Base-by-base conservation (phyloP, 30 jellyfish, hydroid and myxozoan genomes). In the Aurelia sp. region DNA sequence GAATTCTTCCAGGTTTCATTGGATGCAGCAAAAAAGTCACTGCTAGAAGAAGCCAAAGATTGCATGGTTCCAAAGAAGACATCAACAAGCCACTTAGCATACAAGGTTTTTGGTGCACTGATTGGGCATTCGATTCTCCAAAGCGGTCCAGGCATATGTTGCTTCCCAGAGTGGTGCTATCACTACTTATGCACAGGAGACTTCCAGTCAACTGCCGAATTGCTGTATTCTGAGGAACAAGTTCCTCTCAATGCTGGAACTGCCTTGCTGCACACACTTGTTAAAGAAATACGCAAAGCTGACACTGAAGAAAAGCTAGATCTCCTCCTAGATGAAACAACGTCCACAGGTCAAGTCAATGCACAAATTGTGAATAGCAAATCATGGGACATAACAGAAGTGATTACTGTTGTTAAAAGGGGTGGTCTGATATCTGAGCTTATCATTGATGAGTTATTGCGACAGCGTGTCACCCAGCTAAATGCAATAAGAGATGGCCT, bases 311-410 rank as follows among this genome's bases (percentile, higher is more conserved):
- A 48, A 16, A 50, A 73, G 58, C 71, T 52, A 11, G 84, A 73
- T 44, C 11, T 15, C 47, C 84, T 73, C 6, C 20, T 51, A 13
- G 84, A 73, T 15, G 84, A 73, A 57, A 73, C 52, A 11, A 51
- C 84, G 51, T 53, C 84, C 41, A 73, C 84, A 10, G 84, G 84
- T 13, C 84, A 73, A 40, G 71, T 73, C n/a, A 73, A 73, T 20
- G 58, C 72, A 72, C 84, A 73, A 51, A 73, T 73, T 53, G 84
- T 73, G 11, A 73, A 73, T 23, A 41, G 71, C 19, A 50, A 73
- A 11, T 73, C 84, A 16, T 73, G 84, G 84, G 84, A 73, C 84
- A 73, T 73, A 47, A 73, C 84, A 44, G 55, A 44, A 44, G 10
- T 44, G 3, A 10, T 44, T 6, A 44, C 55, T 44, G 55, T 44